Conservation (phyloP, 2,113 vertebrate genomes). For the Xiphophorus maculatus region DNA sequence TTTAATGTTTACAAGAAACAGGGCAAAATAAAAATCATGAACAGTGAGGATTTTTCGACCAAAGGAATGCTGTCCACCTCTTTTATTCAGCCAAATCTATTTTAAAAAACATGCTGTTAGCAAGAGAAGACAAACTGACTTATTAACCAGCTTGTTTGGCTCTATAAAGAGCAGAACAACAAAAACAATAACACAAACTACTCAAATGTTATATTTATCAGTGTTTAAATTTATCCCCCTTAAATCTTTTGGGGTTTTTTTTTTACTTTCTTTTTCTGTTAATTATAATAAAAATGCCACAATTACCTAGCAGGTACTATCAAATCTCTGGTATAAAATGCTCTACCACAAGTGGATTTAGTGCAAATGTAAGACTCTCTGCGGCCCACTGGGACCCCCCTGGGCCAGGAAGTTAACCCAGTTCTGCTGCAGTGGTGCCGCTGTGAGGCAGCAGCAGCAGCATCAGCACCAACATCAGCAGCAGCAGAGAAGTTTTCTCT, state of each 20-base stretch:
- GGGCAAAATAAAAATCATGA: too few relatives aligned
- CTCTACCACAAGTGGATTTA: slow-evolving; percentile 1
- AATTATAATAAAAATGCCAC: background rate
- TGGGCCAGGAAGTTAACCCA: slow-evolving; percentile 45
- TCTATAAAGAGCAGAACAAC: background rate
- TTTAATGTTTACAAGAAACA: too few relatives aligned
- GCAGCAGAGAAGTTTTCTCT: slow-evolving; percentile 14
- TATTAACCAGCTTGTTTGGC: too few relatives aligned
- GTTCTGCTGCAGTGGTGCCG: slow-evolving; percentile 57
- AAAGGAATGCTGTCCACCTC: too few relatives aligned
- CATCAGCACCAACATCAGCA: background rate
- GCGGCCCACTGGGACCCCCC: slow-evolving; percentile 23
- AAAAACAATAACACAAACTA: background rate
- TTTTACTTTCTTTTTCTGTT: background rate
- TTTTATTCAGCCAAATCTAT: too few relatives aligned
- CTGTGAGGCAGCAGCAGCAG: slow-evolving; percentile 36
- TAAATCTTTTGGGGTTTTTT: background rate
- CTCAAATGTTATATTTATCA: background rate
- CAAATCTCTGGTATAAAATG: background rate
- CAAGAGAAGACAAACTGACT: too few relatives aligned
- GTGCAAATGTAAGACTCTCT: slow-evolving; percentile 18
- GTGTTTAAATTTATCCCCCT: background rate
- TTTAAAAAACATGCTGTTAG: too few relatives aligned
- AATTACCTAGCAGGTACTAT: background rate
- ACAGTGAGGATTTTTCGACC: too few relatives aligned